Evolutionary conservation across 2,113 vertebrate species (phyloP).

Genomic region (Thermophis baileyi): DNA sequence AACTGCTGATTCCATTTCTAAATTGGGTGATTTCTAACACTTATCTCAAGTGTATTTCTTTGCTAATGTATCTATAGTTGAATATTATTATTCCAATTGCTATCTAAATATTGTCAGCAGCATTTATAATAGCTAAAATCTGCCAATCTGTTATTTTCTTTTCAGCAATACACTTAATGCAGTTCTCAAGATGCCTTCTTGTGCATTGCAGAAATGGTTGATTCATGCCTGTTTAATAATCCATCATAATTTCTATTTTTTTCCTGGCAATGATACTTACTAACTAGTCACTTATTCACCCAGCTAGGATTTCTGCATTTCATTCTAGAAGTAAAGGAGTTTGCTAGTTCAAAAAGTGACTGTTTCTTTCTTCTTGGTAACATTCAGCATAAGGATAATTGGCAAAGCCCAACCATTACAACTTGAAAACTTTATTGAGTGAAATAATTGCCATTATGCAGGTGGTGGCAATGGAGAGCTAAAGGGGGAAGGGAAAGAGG

Average conservation of each 20-base stretch:
- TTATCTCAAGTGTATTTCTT: neutral
- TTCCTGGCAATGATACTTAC: neutral
- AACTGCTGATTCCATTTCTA: neutral
- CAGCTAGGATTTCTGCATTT: neutral
- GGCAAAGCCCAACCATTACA: neutral
- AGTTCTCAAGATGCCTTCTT: neutral
- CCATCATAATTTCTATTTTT: neutral
- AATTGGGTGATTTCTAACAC: neutral
- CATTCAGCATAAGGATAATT: neutral
- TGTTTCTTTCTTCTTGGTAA: neutral
- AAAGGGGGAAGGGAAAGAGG: neutral
- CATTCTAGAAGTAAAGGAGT: neutral
- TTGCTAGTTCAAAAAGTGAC: neutral
- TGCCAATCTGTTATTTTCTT: neutral
- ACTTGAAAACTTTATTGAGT: neutral
- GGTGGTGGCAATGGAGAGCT: neutral
- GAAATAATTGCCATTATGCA: neutral
- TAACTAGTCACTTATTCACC: neutral
- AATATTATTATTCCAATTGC: neutral
- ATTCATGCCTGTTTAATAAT: neutral
- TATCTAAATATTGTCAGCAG: neutral
- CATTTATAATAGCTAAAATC: neutral
- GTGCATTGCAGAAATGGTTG: neutral
- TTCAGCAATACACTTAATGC: neutral
- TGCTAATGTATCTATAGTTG: neutral